A percentile compares a stretch with the other conserved stretches of the same genome.
These are phyloP conservation scores for Pelodiscus sinensis DNA, from an alignment of 2,113 vertebrate species.

Conservation along the genomic window DNA sequence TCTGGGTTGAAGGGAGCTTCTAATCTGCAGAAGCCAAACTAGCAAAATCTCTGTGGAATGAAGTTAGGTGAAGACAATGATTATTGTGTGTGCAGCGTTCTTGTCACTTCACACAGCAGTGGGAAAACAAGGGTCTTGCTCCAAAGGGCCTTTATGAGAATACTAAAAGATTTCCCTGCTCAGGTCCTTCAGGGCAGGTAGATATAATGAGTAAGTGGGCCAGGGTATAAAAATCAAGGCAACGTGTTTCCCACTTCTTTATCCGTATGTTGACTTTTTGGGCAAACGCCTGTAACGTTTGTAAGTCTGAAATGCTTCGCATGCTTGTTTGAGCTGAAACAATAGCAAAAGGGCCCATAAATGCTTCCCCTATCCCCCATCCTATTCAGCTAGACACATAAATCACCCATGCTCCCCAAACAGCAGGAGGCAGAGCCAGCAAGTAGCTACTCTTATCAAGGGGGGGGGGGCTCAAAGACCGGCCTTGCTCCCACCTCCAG, in stretches of 20 bases:
- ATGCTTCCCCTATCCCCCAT: not conserved
- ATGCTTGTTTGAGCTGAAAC: not conserved
- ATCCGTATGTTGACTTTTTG: not conserved
- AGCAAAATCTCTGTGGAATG: not conserved
- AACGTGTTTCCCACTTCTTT: not conserved
- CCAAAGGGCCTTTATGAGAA: not conserved
- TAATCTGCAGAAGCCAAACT: not conserved
- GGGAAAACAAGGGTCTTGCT: not conserved
- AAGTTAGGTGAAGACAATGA: not conserved
- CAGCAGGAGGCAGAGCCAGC: not conserved
- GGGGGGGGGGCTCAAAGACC: not conserved
- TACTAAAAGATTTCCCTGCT: no score
- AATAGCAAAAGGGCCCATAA: not conserved
- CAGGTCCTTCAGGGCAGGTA: no score
- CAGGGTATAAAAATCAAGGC: slow-evolving; percentile 4
- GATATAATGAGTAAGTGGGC: rapidly evolving
- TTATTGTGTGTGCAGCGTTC: not conserved
- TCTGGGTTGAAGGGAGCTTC: not conserved
- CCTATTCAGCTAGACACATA: not conserved
- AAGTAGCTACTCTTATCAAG: not conserved
- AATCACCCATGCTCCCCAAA: not conserved
- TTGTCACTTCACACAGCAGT: not conserved
- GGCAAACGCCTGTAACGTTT: not conserved
- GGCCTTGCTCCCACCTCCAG: not conserved
- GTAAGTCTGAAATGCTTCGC: not conserved